These are phyloP conservation scores for Formica aserva DNA, from an alignment of 2,888 invertebrate genomes.

Conservation along the genomic window DNA sequence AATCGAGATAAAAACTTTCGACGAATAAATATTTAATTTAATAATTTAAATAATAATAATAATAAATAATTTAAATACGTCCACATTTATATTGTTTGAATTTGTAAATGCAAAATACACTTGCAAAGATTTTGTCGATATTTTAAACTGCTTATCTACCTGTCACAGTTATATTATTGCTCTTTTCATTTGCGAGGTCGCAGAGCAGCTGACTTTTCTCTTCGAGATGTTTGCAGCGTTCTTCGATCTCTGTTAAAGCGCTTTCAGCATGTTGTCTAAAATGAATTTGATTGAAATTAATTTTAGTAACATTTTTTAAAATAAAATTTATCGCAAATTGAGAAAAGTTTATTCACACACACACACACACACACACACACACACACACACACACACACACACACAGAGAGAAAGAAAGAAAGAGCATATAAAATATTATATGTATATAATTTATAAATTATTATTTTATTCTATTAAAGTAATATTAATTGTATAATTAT, in stretches of 20 bases:
- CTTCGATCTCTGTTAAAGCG: slow-evolving; percentile 61
- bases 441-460: background rate
- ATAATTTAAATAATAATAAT: too few species aligned
- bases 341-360: background rate
- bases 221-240: slow-evolving; percentile 70
- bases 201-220: slow-evolving; percentile 73
- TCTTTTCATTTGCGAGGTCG: slow-evolving; percentile 67
- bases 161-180: slow-evolving; percentile 52
- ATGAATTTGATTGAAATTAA: slow-evolving; percentile 18
- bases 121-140: slow-evolving; percentile 8
- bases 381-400: background rate
- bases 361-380: too few species aligned
- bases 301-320: background rate
- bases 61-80: too few species aligned
- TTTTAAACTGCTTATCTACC: slow-evolving; percentile 56
- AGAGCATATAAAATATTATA: background rate
- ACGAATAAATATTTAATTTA: background rate
- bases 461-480: background rate
- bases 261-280: slow-evolving; percentile 68
- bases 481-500: slow-evolving; percentile 18
- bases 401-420: background rate
- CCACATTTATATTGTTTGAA: background rate
- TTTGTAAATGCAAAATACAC: background rate
- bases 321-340: background rate
- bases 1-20: background rate